phyloP scores from a whole-genome alignment of 1,140 invertebrate genomes.

The Meloidogyne exigua region DNA sequence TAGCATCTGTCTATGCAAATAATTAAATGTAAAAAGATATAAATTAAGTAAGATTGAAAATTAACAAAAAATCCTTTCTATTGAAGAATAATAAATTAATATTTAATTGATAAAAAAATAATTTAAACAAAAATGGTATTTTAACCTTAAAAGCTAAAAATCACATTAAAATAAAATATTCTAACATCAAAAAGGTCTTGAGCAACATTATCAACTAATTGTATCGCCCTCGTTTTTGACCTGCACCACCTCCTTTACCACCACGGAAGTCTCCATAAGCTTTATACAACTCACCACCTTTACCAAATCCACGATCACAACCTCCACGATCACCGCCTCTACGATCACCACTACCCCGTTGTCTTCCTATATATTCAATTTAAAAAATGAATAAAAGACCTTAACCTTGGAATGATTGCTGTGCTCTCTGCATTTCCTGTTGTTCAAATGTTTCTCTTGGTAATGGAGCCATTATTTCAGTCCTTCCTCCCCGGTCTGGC shows the following conservation, averaged over 20 bases:
- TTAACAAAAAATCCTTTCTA: background rate
- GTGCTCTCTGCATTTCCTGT: slow-evolving; percentile 16
- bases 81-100: background rate
- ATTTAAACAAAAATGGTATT: background rate
- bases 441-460: slow-evolving; percentile 26
- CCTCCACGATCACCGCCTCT: background rate
- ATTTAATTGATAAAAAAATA: background rate
- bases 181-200: background rate
- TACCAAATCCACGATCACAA: background rate
- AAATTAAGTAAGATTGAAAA: background rate
- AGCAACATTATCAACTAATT: slow-evolving; percentile 10
- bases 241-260: slow-evolving; percentile 13
- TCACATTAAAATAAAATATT: background rate
- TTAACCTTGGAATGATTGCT: slow-evolving; percentile 19
- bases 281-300: slow-evolving; percentile 7
- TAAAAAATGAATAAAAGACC: background rate
- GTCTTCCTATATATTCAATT: background rate
- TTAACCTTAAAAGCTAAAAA: background rate
- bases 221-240: slow-evolving; percentile 13
- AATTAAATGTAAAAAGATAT: background rate
- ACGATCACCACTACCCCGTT: background rate
- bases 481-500: slow-evolving; percentile 27
- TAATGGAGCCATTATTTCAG: slow-evolving; percentile 21
- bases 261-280: background rate
- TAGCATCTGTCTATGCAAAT: background rate